Evolutionary conservation across 1,140 invertebrate genomes (phyloP), one percentile per base, ranked within the genome.

Genomic region (Aphaenogaster rudis): DNA sequence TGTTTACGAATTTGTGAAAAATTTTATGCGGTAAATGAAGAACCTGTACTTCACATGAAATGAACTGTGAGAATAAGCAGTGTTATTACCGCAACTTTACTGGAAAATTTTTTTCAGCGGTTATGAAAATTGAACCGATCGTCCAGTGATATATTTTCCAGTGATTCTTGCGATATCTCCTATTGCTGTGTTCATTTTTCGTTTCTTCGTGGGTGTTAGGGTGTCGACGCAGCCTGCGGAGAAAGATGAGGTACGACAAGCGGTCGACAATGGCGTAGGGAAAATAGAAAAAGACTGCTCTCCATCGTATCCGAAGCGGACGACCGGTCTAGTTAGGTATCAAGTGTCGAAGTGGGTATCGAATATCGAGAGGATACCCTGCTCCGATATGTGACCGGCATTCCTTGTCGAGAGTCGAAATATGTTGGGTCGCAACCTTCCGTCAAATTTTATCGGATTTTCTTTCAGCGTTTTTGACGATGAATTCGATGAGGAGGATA

Each of bases 261-360:
- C 80, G 50, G 67, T 80, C 89, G 87, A 88, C 84, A 91, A 80
- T 85, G 78, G 57, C 11, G 52, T 13, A 50, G 42, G 42, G n/a
- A 88, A 90, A 85, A 88, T 80, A 77, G 59, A 84, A 80, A 84
- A 85, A 87, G 67, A 79, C 48, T 79, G 77, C 33, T 72, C 33
- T 72, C 54, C 77, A 87, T 66, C 54, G 63, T 33, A 86, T 15
- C 66, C 11, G 64, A 66, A 64, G 77, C 71, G 87, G 52, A 67
- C 86, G 64, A 88, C 87, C 88, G 87, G 77, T 84, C 87, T 87
- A 91, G 86, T 92, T 92, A 91, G 69, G 84, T 92, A 92, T 93
- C 91, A 88, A 87, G 87, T 92, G 86, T 92, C 92, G 88, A 90
- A 88, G 84, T 71, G 64, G 82, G 63, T 91, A 91, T 93, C 88